These are phyloP conservation scores for Cactoblastis cactorum DNA, from an alignment of 2,888 invertebrate species.

Conservation along the genomic window DNA sequence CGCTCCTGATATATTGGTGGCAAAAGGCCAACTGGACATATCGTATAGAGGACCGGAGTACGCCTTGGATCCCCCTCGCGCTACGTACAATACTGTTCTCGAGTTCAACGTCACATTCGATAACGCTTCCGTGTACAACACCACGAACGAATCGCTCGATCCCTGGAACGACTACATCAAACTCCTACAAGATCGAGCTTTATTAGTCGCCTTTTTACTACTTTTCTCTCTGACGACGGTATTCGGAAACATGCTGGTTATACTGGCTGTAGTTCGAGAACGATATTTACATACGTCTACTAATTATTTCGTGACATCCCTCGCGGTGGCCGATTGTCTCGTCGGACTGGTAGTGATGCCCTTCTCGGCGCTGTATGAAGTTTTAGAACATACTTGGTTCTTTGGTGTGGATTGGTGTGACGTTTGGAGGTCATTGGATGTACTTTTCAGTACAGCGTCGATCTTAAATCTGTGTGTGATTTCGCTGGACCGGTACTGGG, in stretches of 20 bases:
- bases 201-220: slow-evolving; percentile 89
- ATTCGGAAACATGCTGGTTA: slow-evolving; percentile 96
- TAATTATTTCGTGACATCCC: slow-evolving; percentile 97
- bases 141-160: slow-evolving; percentile 44
- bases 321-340: slow-evolving; percentile 97
- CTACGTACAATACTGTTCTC: slow-evolving; percentile 45
- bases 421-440: slow-evolving; percentile 97
- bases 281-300: slow-evolving; percentile 97
- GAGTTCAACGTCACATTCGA: slow-evolving; percentile 60
- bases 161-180: slow-evolving; percentile 70
- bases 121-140: slow-evolving; percentile 48
- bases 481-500: slow-evolving; percentile 98
- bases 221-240: slow-evolving; percentile 95
- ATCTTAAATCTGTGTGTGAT: slow-evolving; percentile 98
- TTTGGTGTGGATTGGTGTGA: slow-evolving; percentile 98
- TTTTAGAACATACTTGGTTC: slow-evolving; percentile 93
- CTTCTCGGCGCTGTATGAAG: slow-evolving; percentile 94
- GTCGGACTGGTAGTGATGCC: slow-evolving; percentile 99
- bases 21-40: slow-evolving; percentile 64
- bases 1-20: slow-evolving; percentile 59
- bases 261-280: slow-evolving; percentile 94
- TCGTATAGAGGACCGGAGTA: slow-evolving; percentile 56
- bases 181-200: slow-evolving; percentile 82
- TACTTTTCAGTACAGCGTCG: slow-evolving; percentile 97
- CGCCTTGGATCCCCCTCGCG: slow-evolving; percentile 40